Evolutionary conservation across 2,888 invertebrate genomes (phyloP).

Genomic region (Xestia c-nigrum): DNA sequence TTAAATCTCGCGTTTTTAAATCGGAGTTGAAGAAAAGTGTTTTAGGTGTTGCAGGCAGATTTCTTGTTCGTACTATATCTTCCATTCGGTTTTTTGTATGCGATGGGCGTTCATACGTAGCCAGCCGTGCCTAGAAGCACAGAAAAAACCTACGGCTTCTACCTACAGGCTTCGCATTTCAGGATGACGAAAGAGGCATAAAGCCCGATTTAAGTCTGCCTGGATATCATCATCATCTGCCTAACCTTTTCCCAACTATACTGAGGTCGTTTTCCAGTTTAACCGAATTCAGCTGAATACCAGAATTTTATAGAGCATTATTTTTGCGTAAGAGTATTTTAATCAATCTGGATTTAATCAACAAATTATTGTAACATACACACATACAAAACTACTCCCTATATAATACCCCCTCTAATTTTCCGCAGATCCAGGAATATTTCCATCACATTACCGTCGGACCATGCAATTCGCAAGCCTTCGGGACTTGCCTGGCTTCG

Average conservation of each 20-base stretch:
- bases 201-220: neutral
- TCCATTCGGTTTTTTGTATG: neutral
- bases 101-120: no score
- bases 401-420: slow-evolving; percentile 6
- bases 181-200: neutral
- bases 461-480: slow-evolving; percentile 55
- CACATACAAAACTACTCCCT: neutral
- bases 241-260: no score
- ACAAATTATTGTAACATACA: neutral
- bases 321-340: neutral
- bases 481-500: slow-evolving; percentile 58
- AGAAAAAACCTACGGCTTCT: neutral
- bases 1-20: neutral
- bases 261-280: no score
- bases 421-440: slow-evolving; percentile 17
- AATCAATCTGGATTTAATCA: neutral
- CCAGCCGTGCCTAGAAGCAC: neutral
- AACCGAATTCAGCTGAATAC: no score
- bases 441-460: slow-evolving; percentile 40
- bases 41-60: neutral
- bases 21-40: neutral
- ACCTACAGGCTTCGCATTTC: neutral
- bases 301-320: no score
- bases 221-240: neutral
- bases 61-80: neutral